Conservation (phyloP, 64 coral and sea anemone genomes). For the Pocillopora verrucosa region DNA sequence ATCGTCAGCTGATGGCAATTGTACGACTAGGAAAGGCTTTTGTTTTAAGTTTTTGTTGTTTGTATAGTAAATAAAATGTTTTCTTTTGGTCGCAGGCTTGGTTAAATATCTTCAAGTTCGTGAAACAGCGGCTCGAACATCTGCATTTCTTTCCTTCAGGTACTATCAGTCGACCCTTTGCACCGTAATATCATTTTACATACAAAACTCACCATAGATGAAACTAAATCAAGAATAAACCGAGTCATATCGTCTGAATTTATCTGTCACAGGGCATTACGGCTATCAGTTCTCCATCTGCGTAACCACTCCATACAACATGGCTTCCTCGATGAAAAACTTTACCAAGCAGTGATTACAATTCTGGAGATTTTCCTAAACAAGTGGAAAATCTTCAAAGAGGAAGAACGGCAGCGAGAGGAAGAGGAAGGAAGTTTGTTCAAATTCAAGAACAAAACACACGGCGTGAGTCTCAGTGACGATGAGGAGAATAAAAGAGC, state of each 20-base stretch:
- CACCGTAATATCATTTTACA: too few relatives aligned
- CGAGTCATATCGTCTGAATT: too few relatives aligned
- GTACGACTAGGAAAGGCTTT: too few relatives aligned
- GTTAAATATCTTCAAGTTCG: not conserved
- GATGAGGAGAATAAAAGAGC: slow-evolving; percentile 67
- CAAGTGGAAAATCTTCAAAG: slow-evolving; percentile 57
- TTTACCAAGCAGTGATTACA: not conserved
- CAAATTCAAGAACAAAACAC: slow-evolving; percentile 86
- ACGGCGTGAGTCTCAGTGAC: slow-evolving; percentile 51
- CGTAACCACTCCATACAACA: slow-evolving; percentile 32
- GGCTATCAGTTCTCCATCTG: slow-evolving; percentile 18
- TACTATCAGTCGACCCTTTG: not conserved
- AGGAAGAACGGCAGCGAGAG: slow-evolving; percentile 61
- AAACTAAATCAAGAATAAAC: too few relatives aligned
- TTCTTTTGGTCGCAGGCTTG: not conserved
- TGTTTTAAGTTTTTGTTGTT: not conserved
- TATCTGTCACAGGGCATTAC: not conserved
- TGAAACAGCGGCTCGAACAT: not conserved
- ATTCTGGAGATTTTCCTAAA: slow-evolving; percentile 32
- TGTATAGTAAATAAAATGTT: not conserved
- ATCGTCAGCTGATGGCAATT: too few relatives aligned
- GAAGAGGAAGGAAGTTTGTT: slow-evolving; percentile 85
- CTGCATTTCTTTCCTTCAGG: slow-evolving; percentile 15
- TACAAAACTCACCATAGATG: too few relatives aligned
- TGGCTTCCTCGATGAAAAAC: slow-evolving; percentile 29